Evolutionary conservation across 2,113 vertebrate genomes (phyloP).

Genomic region (Caranx melampygus): DNA sequence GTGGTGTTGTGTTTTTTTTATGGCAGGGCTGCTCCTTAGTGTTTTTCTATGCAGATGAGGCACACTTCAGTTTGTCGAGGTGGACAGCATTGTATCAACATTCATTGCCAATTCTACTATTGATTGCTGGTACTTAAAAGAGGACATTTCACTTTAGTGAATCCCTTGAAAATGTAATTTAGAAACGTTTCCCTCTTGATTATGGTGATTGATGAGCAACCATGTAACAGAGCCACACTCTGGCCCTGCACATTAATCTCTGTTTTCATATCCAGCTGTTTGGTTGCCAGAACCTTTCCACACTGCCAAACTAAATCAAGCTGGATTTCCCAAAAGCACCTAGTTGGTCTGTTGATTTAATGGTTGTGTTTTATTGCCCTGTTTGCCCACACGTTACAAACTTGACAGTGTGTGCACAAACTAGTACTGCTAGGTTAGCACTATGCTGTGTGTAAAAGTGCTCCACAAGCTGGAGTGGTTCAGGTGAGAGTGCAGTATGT

Average conservation of each 20-base stretch:
- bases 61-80: background rate
- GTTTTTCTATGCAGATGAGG: constrained; percentile 15
- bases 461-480: constrained; percentile 37
- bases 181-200: constrained; percentile 32
- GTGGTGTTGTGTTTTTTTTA: background rate
- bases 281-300: constrained; percentile 49
- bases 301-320: constrained; percentile 63
- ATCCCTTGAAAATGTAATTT: background rate
- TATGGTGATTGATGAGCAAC: constrained; percentile 43
- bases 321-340: constrained; percentile 64
- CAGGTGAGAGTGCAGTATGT: constrained; percentile 65
- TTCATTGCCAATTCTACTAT: background rate
- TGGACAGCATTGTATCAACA: constrained; percentile 14
- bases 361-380: constrained; percentile 50
- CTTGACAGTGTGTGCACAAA: constrained; percentile 43
- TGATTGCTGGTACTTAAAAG: constrained; percentile 10
- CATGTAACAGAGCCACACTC: constrained; percentile 29
- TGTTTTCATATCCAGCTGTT: constrained; percentile 50
- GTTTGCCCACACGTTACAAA: constrained; percentile 47
- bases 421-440: constrained; percentile 31
- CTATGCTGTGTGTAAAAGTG: background rate
- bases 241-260: constrained; percentile 55
- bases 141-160: constrained; percentile 13
- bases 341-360: constrained; percentile 63
- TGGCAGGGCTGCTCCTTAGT: background rate